Evolutionary conservation across 2,888 invertebrate species (phyloP), one percentile per base, ranked within the genome.

Genomic region (Eristalis pertinax): DNA sequence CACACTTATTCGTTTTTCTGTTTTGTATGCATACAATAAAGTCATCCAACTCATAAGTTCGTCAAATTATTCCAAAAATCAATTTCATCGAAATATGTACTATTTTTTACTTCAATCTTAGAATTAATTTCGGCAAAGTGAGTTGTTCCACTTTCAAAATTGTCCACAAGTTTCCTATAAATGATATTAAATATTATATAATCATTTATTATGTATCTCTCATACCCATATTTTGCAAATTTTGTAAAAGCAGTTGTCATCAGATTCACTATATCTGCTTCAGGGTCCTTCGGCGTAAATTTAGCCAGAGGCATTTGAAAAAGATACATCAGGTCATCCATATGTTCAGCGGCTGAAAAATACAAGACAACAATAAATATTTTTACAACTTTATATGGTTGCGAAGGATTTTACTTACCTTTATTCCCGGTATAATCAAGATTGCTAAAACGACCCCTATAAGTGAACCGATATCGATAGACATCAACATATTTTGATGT

Each of bases 281-380:
- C 94, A 1, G 93, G 92, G 10, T 92, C 93, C 1, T 87, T 89
- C 4, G 90, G 90, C 8, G 92, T 90, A 81, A 94, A 93, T 35
- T 89, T 90, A 0, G 93, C 93, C 67, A 91, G 91, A n/a, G 90
- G 64, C 78, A 88, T 88, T 72, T 90, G 90, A 64, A 94, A 94
- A 5, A 94, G 87, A 89, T 94, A 94, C 89, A 94, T 93, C 73
- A 94, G 90, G 89, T 95, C 95, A 88, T 94, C 94, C 89, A 94
- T 92, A 89, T 94, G 94, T 1, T 93, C 93, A 8, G 89, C 90
- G 65, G 90, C 90, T 77, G 32, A 32, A 7, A 7, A 32, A 32
- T 32, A 4, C 4, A 32, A 5, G 7, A 5, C 32, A 5, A 32
- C 8, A 32, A 32, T 32, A 41, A 15, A 15, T 15, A 41, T 41